Conservation (phyloP, 2,888 invertebrate species). For the Nebria salina region DNA sequence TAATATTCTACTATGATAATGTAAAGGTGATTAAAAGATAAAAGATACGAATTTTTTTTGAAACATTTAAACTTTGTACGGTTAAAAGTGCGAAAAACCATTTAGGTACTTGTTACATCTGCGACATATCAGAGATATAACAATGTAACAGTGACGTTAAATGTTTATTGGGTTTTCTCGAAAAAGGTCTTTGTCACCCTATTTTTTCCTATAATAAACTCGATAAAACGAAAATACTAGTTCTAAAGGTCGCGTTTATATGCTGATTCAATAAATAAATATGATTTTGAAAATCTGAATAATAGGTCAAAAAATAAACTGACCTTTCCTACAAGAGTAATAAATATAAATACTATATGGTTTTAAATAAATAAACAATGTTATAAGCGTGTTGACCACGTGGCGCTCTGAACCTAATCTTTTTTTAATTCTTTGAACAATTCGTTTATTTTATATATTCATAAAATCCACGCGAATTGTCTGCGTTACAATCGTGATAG, state of each 20-base stretch:
- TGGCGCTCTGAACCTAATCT: neutral
- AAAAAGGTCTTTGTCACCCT: too few relatives aligned
- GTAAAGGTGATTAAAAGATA: neutral
- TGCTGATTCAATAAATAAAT: neutral
- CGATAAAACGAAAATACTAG: too few relatives aligned
- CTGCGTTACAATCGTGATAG: neutral
- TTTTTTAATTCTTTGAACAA: neutral
- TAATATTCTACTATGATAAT: neutral
- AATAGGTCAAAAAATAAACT: neutral
- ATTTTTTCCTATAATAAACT: too few relatives aligned
- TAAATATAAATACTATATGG: neutral
- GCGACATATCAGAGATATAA: too few relatives aligned
- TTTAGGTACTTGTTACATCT: too few relatives aligned
- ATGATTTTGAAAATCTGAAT: neutral
- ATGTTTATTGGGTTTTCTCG: too few relatives aligned
- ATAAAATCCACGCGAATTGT: neutral
- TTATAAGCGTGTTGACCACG: neutral
- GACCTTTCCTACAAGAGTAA: neutral
- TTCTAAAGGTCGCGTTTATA: neutral
- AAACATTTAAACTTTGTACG: neutral
- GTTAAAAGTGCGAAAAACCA: neutral
- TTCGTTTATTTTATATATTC: neutral
- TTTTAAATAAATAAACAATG: neutral
- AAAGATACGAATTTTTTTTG: neutral
- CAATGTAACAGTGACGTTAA: too few relatives aligned